A percentile compares a stretch with the other conserved stretches of the same genome.
These are phyloP conservation scores for Meiosimyza platycephala DNA, from an alignment of 2,888 invertebrate species.

Conservation along the genomic window DNA sequence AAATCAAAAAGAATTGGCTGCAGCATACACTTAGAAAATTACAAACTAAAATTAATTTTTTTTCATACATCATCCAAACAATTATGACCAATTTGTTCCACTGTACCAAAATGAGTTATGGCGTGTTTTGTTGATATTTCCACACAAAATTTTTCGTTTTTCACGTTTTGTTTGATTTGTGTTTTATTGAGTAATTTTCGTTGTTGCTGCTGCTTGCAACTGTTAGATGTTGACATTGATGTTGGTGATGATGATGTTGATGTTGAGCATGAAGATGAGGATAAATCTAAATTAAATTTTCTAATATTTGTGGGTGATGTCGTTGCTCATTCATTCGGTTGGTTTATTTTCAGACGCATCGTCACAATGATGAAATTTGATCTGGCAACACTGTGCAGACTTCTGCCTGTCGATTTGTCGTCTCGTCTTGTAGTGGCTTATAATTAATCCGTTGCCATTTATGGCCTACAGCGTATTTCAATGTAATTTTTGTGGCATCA, in stretches of 20 bases:
- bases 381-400: slow-evolving; percentile 24
- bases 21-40: no score
- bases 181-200: slow-evolving; percentile 26
- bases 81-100: slow-evolving; percentile 12
- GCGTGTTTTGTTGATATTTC: slow-evolving; percentile 13
- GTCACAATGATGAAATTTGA: slow-evolving; percentile 20
- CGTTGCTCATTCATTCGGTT: background rate
- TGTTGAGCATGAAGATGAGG: background rate
- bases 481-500: slow-evolving; percentile 28
- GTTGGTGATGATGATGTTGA: slow-evolving; percentile 1
- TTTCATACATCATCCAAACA: no score
- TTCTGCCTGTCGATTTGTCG: background rate
- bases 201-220: slow-evolving; percentile 25
- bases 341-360: background rate
- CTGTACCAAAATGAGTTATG: slow-evolving; percentile 26
- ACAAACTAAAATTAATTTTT: no score
- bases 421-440: slow-evolving; percentile 18
- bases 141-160: background rate
- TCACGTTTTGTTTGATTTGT: slow-evolving; percentile 26
- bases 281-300: slow-evolving; percentile 23
- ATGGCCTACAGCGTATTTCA: slow-evolving; percentile 19
- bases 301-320: background rate
- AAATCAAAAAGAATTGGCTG: no score
- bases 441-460: slow-evolving; percentile 32
- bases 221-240: slow-evolving; percentile 10